Conservation (phyloP, 2,797 vertebrate species). For the Xerus rutilus region DNA sequence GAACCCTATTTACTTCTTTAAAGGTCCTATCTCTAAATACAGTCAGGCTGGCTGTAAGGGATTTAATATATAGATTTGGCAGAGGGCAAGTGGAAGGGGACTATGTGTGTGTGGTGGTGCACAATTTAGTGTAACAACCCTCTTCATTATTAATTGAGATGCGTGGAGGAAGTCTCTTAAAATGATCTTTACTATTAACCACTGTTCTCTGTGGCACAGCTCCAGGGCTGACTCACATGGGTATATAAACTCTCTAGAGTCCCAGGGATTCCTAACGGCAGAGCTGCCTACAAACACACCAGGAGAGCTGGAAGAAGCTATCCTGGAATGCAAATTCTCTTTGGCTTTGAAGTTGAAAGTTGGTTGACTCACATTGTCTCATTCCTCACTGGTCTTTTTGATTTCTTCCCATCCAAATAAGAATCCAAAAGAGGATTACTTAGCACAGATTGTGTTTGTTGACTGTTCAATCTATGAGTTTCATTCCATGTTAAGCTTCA, state of each 20-base stretch:
- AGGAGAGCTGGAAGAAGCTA: background rate
- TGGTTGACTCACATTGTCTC: background rate
- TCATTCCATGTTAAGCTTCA: background rate
- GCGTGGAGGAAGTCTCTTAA: constrained; percentile 14
- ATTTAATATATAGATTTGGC: background rate
- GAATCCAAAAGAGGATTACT: background rate
- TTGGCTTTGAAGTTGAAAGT: background rate
- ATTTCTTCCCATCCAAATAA: background rate
- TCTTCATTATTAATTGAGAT: background rate
- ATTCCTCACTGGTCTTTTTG: background rate
- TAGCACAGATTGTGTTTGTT: background rate
- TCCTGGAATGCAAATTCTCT: background rate
- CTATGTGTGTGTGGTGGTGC: background rate
- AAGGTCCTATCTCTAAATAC: background rate
- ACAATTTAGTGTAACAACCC: background rate
- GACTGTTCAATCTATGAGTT: background rate
- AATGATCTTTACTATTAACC: background rate
- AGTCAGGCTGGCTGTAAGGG: background rate
- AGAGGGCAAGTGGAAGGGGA: no score
- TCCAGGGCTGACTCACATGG: background rate
- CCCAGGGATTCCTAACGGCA: background rate
- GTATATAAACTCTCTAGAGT: background rate
- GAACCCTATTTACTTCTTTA: background rate
- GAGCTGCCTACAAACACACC: background rate
- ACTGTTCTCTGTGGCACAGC: background rate